phyloP scores from a whole-genome alignment of 2,888 invertebrate genomes.

The Phalera bucephala region DNA sequence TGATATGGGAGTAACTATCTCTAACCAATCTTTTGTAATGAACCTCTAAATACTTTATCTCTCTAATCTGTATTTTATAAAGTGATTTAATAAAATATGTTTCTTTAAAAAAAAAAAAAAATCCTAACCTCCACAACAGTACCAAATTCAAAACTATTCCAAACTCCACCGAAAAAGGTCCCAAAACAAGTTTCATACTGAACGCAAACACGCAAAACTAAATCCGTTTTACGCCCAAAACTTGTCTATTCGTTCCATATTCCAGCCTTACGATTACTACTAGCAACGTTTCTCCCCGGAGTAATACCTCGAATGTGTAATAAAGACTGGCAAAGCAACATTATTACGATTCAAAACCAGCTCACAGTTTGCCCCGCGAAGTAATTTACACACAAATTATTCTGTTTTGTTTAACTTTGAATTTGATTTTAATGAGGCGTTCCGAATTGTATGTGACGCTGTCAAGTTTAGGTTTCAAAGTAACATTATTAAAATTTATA shows the following conservation, averaged over 20 bases:
- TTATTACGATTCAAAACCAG: conserved; percentile 35
- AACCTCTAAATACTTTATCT: too few relatives aligned
- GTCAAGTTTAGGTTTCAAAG: too few relatives aligned
- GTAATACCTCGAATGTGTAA: conserved; percentile 42
- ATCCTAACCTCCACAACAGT: too few relatives aligned
- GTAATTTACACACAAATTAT: conserved; percentile 45
- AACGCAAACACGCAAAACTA: conserved; percentile 1
- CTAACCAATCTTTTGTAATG: too few relatives aligned
- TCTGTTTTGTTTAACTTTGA: conserved; percentile 29
- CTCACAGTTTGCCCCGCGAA: conserved; percentile 27
- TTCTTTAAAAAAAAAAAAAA: too few relatives aligned
- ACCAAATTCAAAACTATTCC: conserved; percentile 1
- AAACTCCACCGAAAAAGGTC: conserved; percentile 1
- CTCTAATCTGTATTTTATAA: too few relatives aligned
- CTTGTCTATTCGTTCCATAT: conserved; percentile 14
- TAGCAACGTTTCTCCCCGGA: conserved; percentile 38
- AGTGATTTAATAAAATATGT: too few relatives aligned
- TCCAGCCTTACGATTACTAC: conserved; percentile 34
- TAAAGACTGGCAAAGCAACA: conserved; percentile 45
- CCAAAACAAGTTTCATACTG: not conserved
- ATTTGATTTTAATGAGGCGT: conserved; percentile 32
- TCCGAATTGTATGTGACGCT: too few relatives aligned
- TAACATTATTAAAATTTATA: too few relatives aligned
- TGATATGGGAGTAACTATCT: too few relatives aligned
- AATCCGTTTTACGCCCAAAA: conserved; percentile 2